Evolutionary conservation across 2,113 vertebrate species (phyloP).

Genomic region (Prinia subflava): DNA sequence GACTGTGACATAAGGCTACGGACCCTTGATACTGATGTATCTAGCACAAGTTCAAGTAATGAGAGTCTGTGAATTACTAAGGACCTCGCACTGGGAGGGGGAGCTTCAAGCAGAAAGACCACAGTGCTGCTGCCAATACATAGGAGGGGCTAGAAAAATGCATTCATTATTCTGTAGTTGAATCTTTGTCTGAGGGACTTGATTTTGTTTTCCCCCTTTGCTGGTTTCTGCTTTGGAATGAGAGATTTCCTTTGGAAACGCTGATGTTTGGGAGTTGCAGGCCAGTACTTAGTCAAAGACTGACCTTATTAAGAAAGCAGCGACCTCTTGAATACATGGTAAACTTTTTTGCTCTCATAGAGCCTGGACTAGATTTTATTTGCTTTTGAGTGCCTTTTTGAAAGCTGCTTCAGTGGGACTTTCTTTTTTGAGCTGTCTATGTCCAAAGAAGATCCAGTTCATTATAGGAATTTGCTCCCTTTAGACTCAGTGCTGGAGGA

Average conservation of each 20-base stretch:
- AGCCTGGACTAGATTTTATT: slow-evolving; percentile 87
- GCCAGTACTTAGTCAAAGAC: slow-evolving; percentile 85
- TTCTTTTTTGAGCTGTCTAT: slow-evolving; percentile 75
- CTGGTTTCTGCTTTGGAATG: slow-evolving; percentile 76
- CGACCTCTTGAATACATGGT: slow-evolving; percentile 83
- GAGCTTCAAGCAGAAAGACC: slow-evolving; percentile 69
- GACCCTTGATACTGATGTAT: slow-evolving; percentile 85
- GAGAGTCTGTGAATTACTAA: slow-evolving; percentile 88
- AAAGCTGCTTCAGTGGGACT: slow-evolving; percentile 92
- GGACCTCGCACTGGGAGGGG: slow-evolving; percentile 62
- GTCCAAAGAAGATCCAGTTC: slow-evolving; percentile 74
- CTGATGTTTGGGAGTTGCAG: slow-evolving; percentile 80
- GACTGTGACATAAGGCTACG: slow-evolving; percentile 87
- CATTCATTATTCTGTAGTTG: slow-evolving; percentile 76
- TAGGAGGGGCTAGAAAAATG: slow-evolving; percentile 65
- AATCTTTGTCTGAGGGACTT: slow-evolving; percentile 77
- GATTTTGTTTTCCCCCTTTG: slow-evolving; percentile 71
- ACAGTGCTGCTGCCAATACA: slow-evolving; percentile 71
- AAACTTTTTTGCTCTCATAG: slow-evolving; percentile 88
- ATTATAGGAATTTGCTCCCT: slow-evolving; percentile 53
- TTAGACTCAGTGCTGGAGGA: slow-evolving; percentile 45
- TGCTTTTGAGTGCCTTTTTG: slow-evolving; percentile 98
- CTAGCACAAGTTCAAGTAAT: slow-evolving; percentile 96
- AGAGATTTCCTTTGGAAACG: slow-evolving; percentile 78
- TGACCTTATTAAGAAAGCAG: slow-evolving; percentile 84